These are phyloP conservation scores for Thymelicus sylvestris DNA, from an alignment of 2,888 invertebrate species.

Conservation along the genomic window DNA sequence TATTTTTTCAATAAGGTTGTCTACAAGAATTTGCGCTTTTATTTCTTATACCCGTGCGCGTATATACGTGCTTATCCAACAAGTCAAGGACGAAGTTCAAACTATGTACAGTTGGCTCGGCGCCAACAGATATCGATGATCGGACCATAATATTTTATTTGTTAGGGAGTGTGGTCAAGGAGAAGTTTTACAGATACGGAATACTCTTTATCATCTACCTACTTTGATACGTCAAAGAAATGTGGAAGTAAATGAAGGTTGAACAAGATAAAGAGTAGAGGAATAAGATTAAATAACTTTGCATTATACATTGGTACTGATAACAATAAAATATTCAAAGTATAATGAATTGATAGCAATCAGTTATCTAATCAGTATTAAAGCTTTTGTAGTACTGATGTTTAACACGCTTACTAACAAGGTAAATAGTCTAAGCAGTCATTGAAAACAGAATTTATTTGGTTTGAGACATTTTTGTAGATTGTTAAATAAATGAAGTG, in stretches of 20 bases:
- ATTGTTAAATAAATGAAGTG: no score
- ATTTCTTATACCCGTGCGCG: no score
- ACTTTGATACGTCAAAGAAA: background rate
- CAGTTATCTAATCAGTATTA: no score
- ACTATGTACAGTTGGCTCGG: background rate
- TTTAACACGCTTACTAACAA: no score
- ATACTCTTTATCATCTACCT: background rate
- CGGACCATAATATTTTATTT: conserved; percentile 21
- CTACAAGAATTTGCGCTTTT: background rate
- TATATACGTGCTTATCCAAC: no score
- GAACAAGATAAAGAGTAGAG: background rate
- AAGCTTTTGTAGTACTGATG: no score
- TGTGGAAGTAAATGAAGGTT: background rate
- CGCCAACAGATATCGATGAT: conserved; percentile 24
- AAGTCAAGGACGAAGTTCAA: conserved; percentile 30
- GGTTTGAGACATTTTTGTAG: no score
- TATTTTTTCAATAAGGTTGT: background rate
- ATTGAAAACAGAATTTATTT: no score
- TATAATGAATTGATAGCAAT: no score
- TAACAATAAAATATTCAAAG: no score
- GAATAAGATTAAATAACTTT: background rate
- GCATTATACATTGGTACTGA: no score
- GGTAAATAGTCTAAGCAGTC: no score
- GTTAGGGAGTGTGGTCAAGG: background rate
- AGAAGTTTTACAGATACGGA: conserved; percentile 8